Conservation (phyloP, 2,888 invertebrate genomes). For the Eupithecia vulgata region DNA sequence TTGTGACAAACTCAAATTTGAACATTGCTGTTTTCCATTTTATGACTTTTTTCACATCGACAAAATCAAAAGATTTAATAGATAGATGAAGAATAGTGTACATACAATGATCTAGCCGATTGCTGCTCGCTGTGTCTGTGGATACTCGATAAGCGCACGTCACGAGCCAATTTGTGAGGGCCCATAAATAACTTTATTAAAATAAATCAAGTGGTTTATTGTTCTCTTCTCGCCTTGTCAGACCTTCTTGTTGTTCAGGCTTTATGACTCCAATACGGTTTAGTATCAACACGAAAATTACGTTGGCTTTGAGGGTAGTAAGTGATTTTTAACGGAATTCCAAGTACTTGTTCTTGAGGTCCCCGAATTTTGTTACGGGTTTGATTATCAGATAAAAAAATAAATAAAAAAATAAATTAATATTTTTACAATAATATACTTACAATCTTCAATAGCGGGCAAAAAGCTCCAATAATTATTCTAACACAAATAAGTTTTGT, state of each 20-base stretch:
- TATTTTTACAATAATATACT: too few relatives aligned
- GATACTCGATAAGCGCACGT: conserved; percentile 74
- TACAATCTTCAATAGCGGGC: too few relatives aligned
- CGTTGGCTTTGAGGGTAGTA: conserved; percentile 18
- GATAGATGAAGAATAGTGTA: background rate
- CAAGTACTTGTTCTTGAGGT: background rate
- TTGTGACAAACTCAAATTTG: too few relatives aligned
- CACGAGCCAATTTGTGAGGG: conserved; percentile 79
- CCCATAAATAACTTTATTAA: conserved; percentile 82
- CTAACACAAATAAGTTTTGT: too few relatives aligned
- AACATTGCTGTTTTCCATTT: background rate
- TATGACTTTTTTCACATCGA: background rate
- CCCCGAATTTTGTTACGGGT: background rate
- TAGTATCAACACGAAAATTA: conserved; percentile 28
- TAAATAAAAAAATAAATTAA: too few relatives aligned
- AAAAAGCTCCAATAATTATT: too few relatives aligned
- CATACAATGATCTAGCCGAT: conserved; percentile 9
- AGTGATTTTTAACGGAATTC: conserved; percentile 7
- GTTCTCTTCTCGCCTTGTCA: conserved; percentile 77
- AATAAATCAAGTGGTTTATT: conserved; percentile 81
- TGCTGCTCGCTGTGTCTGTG: conserved; percentile 26
- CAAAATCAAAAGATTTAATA: background rate
- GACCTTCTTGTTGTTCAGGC: conserved; percentile 63
- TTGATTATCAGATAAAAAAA: too few relatives aligned
- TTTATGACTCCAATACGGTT: conserved; percentile 46